Conservation (phyloP, 1,140 invertebrate species). For the Drosophila parvula region DNA sequence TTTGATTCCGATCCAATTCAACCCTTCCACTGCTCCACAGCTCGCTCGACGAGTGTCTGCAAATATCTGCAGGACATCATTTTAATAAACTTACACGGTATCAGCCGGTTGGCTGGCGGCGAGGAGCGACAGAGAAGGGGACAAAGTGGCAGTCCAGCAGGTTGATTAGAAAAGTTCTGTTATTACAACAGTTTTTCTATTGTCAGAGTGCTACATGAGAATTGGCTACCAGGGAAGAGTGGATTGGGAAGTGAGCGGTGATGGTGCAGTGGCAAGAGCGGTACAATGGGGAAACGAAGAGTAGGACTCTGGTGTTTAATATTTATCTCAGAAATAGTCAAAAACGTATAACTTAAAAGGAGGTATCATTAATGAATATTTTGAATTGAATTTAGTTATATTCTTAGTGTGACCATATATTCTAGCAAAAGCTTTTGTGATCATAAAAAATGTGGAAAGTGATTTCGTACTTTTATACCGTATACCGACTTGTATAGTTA, state of each 20-base stretch:
- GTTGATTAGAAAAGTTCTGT: constrained; percentile 76
- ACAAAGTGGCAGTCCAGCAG: constrained; percentile 20
- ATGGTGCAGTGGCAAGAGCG: neutral
- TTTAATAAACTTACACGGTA: constrained; percentile 74
- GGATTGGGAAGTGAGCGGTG: no score
- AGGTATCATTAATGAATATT: no score
- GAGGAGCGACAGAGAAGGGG: neutral
- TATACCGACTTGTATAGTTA: no score
- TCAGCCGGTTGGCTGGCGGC: constrained; percentile 11
- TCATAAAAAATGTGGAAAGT: no score
- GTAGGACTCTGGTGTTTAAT: no score
- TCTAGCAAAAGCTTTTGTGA: no score
- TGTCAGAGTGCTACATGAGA: constrained; percentile 28
- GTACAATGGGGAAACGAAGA: no score
- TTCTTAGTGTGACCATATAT: no score
- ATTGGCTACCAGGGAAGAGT: neutral
- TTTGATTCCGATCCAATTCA: constrained; percentile 27
- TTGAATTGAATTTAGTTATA: no score
- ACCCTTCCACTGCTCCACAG: constrained; percentile 7
- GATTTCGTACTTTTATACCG: no score
- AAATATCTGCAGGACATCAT: constrained; percentile 76
- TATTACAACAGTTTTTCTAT: constrained; percentile 66
- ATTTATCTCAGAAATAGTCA: no score
- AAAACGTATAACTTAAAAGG: no score
- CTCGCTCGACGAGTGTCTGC: constrained; percentile 44